These are phyloP conservation scores for Drosophila mettleri DNA, from an alignment of 2,888 invertebrate species.

Conservation along the genomic window DNA sequence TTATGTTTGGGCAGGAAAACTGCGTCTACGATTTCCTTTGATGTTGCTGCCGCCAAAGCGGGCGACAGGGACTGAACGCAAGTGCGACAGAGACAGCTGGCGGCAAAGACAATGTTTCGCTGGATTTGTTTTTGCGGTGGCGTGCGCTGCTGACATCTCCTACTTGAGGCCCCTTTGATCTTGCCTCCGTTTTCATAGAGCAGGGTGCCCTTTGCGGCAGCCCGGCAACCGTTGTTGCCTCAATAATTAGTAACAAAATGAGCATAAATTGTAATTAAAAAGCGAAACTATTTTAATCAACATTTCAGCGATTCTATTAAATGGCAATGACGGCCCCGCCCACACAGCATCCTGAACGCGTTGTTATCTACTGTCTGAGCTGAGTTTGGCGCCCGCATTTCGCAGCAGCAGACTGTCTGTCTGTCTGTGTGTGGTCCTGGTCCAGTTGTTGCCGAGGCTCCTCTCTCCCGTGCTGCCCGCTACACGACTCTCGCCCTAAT, in stretches of 20 bases:
- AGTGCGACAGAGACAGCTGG: neutral
- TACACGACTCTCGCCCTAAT: constrained; percentile 64
- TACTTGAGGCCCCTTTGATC: constrained; percentile 66
- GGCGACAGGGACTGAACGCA: neutral
- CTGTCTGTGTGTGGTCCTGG: constrained; percentile 68
- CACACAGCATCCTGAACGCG: neutral
- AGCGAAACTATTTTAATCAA: constrained; percentile 79
- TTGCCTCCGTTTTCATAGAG: constrained; percentile 42
- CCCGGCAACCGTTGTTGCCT: constrained; percentile 33
- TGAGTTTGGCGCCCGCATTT: constrained; percentile 62
- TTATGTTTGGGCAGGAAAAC: constrained; percentile 78
- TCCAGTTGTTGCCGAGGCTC: constrained; percentile 32
- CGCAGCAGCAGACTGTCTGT: constrained; percentile 2
- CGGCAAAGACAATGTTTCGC: constrained; percentile 61
- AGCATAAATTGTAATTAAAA: constrained; percentile 78
- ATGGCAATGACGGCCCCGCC: neutral
- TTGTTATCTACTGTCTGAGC: constrained; percentile 1
- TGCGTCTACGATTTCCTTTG: constrained; percentile 75
- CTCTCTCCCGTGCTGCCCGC: constrained; percentile 4
- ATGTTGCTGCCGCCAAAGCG: constrained; percentile 55
- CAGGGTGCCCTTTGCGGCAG: constrained; percentile 18
- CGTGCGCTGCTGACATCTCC: constrained; percentile 51
- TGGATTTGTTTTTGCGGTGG: constrained; percentile 48
- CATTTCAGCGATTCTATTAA: constrained; percentile 78
- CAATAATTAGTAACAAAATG: constrained; percentile 67